These are phyloP conservation scores for Palythoa heliodiscus DNA, from an alignment of 92 coral and sea anemone species.

Conservation along the genomic window DNA sequence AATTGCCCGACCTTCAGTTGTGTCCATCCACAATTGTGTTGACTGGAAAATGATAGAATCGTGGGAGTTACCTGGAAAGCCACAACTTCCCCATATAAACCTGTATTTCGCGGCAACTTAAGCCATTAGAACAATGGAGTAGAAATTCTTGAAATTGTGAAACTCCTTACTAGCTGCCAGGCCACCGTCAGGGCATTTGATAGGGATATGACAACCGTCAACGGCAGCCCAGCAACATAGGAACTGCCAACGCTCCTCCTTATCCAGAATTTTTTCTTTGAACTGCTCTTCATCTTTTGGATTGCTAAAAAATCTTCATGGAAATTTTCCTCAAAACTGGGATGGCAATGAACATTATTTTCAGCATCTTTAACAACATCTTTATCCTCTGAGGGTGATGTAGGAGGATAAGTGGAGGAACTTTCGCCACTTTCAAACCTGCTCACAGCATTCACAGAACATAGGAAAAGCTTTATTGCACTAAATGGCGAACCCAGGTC, in stretches of 20 bases:
- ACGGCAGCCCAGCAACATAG: conserved; percentile 34
- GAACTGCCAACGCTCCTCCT: conserved; percentile 47
- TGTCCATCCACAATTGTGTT: conserved; percentile 40
- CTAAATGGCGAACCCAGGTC: conserved; percentile 41
- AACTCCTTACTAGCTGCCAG: conserved; percentile 38
- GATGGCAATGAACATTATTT: neutral
- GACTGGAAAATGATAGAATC: conserved; percentile 35
- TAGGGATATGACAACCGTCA: conserved; percentile 38
- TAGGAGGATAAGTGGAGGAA: conserved; percentile 12
- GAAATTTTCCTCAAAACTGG: conserved; percentile 5
- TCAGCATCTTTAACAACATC: conserved; percentile 1
- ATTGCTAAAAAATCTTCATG: conserved; percentile 18
- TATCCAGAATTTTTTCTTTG: conserved; percentile 37
- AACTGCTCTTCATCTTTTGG: conserved; percentile 31
- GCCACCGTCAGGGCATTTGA: conserved; percentile 39
- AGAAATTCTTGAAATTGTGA: conserved; percentile 40
- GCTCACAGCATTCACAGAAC: conserved; percentile 34
- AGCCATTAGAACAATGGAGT: conserved; percentile 38
- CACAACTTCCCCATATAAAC: conserved; percentile 17
- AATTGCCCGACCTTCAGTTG: conserved; percentile 17
- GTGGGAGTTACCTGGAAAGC: conserved; percentile 28
- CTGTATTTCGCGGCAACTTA: conserved; percentile 18
- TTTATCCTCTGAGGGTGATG: conserved; percentile 19
- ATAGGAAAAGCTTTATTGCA: conserved; percentile 43
- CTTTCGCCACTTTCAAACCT: conserved; percentile 21